phyloP scores from a whole-genome alignment of 2,888 invertebrate genomes.

The Ctenicera cuprea region DNA sequence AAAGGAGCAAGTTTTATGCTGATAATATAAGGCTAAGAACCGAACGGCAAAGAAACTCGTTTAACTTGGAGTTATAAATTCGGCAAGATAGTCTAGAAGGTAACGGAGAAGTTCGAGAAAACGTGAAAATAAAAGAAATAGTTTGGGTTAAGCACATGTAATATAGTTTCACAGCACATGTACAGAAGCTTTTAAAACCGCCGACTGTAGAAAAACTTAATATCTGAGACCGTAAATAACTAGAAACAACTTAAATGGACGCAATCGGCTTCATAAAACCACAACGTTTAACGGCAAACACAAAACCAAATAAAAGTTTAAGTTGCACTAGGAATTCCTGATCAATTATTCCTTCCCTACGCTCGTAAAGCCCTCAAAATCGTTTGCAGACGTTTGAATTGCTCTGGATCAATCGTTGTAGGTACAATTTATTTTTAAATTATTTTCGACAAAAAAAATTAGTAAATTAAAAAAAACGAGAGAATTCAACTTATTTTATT shows the following conservation, averaged over 20 bases:
- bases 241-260: slow-evolving; percentile 11
- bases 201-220: slow-evolving; percentile 17
- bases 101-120: slow-evolving; percentile 3
- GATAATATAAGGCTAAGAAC: slow-evolving; percentile 18
- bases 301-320: slow-evolving; percentile 24
- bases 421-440: not conserved
- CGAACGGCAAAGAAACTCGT: slow-evolving; percentile 11
- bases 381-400: slow-evolving; percentile 2
- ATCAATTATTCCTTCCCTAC: slow-evolving; percentile 18
- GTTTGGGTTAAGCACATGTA: slow-evolving; percentile 9
- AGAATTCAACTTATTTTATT: too few species aligned
- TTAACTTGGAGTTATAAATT: slow-evolving; percentile 31
- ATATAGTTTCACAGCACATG: slow-evolving; percentile 19
- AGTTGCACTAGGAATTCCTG: not conserved
- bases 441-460: too few species aligned
- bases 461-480: too few species aligned
- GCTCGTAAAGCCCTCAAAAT: slow-evolving; percentile 17
- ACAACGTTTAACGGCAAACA: not conserved
- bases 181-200: slow-evolving; percentile 15
- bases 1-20: slow-evolving; percentile 15
- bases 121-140: slow-evolving; percentile 15
- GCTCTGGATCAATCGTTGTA: not conserved
- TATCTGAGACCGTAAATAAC: slow-evolving; percentile 11
- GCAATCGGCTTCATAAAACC: slow-evolving; percentile 13
- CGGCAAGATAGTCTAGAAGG: slow-evolving; percentile 16